Base-by-base conservation (phyloP, 2,113 vertebrate genomes). In the sheep (Ovis aries) region DNA sequence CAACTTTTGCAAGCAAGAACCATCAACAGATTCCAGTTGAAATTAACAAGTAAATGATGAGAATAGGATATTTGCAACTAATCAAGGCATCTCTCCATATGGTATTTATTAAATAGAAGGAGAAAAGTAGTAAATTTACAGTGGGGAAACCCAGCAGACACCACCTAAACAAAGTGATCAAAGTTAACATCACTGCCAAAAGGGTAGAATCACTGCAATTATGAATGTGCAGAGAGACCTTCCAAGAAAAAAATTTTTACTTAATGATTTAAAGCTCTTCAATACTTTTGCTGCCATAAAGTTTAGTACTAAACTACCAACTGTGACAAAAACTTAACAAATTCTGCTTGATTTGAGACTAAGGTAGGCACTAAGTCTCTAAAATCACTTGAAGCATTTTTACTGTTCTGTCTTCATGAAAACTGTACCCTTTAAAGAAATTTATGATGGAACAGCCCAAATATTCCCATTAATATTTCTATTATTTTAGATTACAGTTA, bases 351-450 rank as follows among this genome's bases (percentile, higher is more conserved):
- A 78, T 71, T 90, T 80, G 91, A 25, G 36, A 13, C 15, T 55
- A 40, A 40, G 53, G 10, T 27, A 45, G 48, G 55, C 55, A 67
- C 53, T 67, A 94, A 93, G 45, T 29, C 33, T 90, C 50, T 90
- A 48, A 50, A 91, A 77, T 90, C 50, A 91, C 36, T 80, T 80
- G 33, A 91, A 84, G 77, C 36, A 55, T 60, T 89, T 90, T 71
- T 36, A 25, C 64, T 59, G 31, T 84, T 90, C 60, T 82, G 31
- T 59, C 45, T 93, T 62, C 13, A 13, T 52, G 50, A 90, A 93
- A 95, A 97, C 21, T 36, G 21, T 67, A 67, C 67, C 50, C 64
- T 88, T 97, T 77, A 64, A 83, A 36, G 48, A 94, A 91, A 91
- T 40, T 21, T 50, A 67, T 57, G 74, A 91, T 91, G 31, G 25